A percentile compares a stretch with the other conserved stretches of the same genome.
Evolutionary conservation across 2,797 vertebrate species (phyloP).

Genomic region (Molossus alvarezi): DNA sequence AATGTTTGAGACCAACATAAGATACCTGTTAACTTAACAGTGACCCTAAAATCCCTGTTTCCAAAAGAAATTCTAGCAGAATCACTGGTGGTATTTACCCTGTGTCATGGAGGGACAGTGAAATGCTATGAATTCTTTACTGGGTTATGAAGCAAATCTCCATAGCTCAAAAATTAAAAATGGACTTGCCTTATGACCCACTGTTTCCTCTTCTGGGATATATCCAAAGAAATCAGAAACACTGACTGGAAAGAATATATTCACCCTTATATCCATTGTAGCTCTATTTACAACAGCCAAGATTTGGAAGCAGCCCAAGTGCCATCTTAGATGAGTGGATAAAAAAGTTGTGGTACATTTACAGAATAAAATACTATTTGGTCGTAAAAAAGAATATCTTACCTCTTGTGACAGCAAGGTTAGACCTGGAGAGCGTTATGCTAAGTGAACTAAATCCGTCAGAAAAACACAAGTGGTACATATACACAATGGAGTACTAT

Average conservation of each 20-base stretch:
- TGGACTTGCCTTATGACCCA: background rate
- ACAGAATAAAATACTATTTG: no score
- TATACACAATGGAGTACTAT: no score
- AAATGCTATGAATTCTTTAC: background rate
- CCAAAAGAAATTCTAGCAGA: background rate
- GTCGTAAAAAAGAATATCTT: no score
- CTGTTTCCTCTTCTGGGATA: background rate
- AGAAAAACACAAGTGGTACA: background rate
- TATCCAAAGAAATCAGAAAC: background rate
- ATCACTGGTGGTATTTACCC: background rate
- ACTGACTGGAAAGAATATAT: background rate
- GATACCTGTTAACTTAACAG: background rate
- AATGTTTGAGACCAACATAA: background rate
- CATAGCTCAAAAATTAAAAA: background rate
- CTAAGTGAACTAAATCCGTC: background rate
- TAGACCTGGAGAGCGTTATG: background rate
- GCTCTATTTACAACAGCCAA: background rate
- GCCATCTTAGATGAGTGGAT: no score
- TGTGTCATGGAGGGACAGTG: background rate
- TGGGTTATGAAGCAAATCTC: background rate
- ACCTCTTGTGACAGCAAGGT: background rate
- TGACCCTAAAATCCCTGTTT: background rate
- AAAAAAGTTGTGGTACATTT: no score
- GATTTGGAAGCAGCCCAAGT: background rate
- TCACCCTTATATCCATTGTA: background rate